Base-by-base conservation (phyloP, 2,113 vertebrate species). In the Murina feae region DNA sequence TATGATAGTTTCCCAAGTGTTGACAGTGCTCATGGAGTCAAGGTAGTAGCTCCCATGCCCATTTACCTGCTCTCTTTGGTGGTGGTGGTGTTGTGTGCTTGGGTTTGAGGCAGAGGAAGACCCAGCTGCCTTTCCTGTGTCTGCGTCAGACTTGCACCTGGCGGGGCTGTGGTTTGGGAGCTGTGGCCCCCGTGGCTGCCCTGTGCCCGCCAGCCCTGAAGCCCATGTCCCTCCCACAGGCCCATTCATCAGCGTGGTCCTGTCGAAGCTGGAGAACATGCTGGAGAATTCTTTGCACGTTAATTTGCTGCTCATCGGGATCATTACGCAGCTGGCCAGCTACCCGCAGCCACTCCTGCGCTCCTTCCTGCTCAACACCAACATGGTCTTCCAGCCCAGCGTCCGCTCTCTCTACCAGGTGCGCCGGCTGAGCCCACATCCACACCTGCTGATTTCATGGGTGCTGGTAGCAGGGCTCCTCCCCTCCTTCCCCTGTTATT, bases 191-290 rank as follows among this genome's bases (percentile, higher is more conserved):
- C n/a, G n/a, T 69, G 82, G 0, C 84, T 93, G 63, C 76, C 89
- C 16, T 30, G 39, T 20, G n/a, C 58, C 79, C 47, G 91, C 86
- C 90, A 75, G 16, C 78, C 68, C 72, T 95, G 86, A 74, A 94
- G 58, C 30, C 66, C 11, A 63, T 87, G 81, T 92, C 96, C 96
- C 82, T 66, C 79, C 90, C 82, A 0, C 98, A 99, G 99, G 99
- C 55, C 99, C 99, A 0, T 99, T 99, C 95, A 98, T 99, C 98
- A 99, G 99, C 0, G 99, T 99, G 94, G 98, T 99, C 93, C 95
- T 99, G 88, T 99, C 99, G 0, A 99, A 99, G 76, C 98, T 99
- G 98, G 99, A 99, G 98, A 99, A 99, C 97, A 99, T 99, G 99
- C 97, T 99, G 97, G 98, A 99, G 25, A 99, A 99, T 96, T 99